Evolutionary conservation across 1,140 invertebrate species (phyloP), one percentile per base, ranked within the genome.

Genomic region (Aphaenogaster rudis): DNA sequence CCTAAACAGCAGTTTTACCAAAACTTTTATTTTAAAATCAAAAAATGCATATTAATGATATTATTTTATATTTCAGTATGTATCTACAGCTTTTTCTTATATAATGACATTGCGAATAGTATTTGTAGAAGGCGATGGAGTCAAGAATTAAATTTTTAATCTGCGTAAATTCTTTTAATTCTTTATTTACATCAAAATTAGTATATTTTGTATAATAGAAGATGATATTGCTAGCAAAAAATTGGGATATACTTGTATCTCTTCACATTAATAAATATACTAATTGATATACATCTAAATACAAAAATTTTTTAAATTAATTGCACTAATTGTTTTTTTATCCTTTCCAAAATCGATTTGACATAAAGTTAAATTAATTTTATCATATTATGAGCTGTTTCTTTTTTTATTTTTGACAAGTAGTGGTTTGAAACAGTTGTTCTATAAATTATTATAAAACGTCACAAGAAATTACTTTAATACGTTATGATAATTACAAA

Each of bases 81-180:
- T 90, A 4, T 63, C 85, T 4, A 87, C 69, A 15, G 86, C 91
- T 33, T 82, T 94, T 90, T 74, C 93, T 96, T 96, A 97, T 97
- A 93, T 97, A 96, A 89, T 97, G 74, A 77, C 74, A 61, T 61
- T 77, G 4, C 74, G 74, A 77, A 21, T 77, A 5, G 5, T 77
- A 77, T 61, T 77, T 61, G 2, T 77, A 21, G 21, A 42, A 0
- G 11, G 45, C 5, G 21, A 42, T 17, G 4, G 1, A 76, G 1
- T 36, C n/a, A 42, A 76, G 39, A 45, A 28, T 45, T 78, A 48
- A 63, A 78, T 61, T 61, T 28, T 50, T n/a, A 45, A 45, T 15
- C 5, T 78, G 7, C n/a, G 1, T 33, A 45, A 42, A 48, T 78
- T 63, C 0, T 42, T 59, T 1, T 1, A 9, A 33, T 11, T 78